Conservation (phyloP, 2,113 vertebrate genomes). For the Tupaia tana region DNA sequence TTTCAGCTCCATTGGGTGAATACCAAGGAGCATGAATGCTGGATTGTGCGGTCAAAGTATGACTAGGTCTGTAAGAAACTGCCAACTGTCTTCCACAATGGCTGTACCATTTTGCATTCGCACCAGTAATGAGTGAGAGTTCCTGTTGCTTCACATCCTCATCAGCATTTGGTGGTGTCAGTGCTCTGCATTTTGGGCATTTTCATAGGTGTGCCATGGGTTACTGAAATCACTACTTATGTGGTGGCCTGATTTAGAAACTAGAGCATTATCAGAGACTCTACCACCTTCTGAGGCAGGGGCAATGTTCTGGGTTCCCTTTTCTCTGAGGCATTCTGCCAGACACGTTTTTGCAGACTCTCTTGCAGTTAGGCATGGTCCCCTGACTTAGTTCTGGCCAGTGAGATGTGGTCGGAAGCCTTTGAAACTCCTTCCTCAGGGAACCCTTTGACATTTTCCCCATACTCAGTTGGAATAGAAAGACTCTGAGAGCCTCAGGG, state of each 20-base stretch:
- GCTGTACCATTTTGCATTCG: background rate
- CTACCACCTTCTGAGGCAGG: background rate
- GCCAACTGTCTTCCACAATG: background rate
- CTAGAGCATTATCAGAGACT: background rate
- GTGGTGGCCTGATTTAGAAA: background rate
- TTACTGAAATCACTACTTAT: background rate
- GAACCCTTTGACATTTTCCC: background rate
- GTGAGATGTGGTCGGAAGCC: background rate
- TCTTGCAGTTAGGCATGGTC: background rate
- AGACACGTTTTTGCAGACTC: background rate
- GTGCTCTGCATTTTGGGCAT: background rate
- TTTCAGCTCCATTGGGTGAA: background rate
- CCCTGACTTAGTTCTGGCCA: background rate
- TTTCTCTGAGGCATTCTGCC: background rate
- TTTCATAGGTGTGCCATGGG: background rate
- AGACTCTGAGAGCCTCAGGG: background rate
- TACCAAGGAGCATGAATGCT: background rate
- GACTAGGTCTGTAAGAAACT: background rate
- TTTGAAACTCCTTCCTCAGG: background rate
- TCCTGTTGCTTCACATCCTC: background rate
- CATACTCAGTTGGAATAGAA: background rate
- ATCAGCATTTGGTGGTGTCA: too few species aligned
- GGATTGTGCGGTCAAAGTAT: background rate
- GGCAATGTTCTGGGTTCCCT: background rate
- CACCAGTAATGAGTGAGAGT: background rate